These are phyloP conservation scores for Solenodon paradoxus DNA, from an alignment of 2,113 vertebrate species.

Conservation along the genomic window DNA sequence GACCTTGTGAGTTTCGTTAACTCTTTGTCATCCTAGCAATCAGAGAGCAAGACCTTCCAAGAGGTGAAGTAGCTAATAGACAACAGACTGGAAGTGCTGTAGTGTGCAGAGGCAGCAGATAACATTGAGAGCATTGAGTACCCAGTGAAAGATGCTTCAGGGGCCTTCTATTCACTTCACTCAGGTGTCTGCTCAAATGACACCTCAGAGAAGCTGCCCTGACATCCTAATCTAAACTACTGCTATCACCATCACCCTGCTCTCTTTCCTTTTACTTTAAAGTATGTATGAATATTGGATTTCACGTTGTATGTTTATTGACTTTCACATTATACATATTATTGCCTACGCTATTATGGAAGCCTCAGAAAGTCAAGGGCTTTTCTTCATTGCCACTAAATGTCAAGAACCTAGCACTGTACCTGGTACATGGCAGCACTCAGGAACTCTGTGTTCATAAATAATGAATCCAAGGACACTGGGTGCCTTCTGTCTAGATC, in stretches of 20 bases:
- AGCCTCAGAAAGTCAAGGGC: not conserved
- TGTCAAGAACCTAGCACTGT: not conserved
- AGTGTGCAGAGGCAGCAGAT: not conserved
- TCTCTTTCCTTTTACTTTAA: not conserved
- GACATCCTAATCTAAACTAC: not conserved
- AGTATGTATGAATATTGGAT: not conserved
- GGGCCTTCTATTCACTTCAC: not conserved
- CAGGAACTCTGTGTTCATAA: not conserved
- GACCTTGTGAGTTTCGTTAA: not conserved
- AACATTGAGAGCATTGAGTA: not conserved
- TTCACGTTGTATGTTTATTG: not conserved
- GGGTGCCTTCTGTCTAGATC: not conserved
- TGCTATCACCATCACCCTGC: not conserved
- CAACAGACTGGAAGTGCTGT: not conserved
- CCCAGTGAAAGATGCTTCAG: not conserved
- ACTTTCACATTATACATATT: not conserved
- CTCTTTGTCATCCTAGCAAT: not conserved
- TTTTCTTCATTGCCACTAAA: not conserved
- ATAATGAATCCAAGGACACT: not conserved
- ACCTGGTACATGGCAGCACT: not conserved
- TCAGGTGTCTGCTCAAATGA: not conserved
- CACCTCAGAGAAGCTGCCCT: not conserved
- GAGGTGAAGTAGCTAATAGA: not conserved
- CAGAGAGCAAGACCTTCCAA: not conserved
- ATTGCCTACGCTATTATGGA: not conserved